Evolutionary conservation across 2,888 invertebrate species (phyloP).

Genomic region (Archips xylosteana): DNA sequence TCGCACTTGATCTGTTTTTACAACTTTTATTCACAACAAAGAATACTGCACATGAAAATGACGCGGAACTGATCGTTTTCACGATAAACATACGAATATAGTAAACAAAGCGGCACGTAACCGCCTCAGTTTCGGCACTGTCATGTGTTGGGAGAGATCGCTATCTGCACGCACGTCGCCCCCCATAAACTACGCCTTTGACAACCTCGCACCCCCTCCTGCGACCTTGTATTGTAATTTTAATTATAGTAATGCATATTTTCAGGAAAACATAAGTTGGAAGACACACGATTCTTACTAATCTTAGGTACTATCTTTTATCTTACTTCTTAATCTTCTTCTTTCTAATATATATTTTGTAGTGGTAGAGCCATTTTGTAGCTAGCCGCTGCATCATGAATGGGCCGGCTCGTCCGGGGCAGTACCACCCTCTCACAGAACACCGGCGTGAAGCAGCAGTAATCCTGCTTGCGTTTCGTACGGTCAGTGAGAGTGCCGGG

Average conservation of each 20-base stretch:
- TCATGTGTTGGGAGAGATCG: conserved; percentile 19
- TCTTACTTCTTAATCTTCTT: too few relatives aligned
- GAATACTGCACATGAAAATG: not conserved
- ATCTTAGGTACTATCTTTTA: too few relatives aligned
- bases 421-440: too few relatives aligned
- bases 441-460: too few relatives aligned
- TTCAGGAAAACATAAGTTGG: not conserved
- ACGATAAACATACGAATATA: not conserved
- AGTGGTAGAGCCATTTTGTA: too few relatives aligned
- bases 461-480: too few relatives aligned
- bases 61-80: not conserved
- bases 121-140: conserved; percentile 19
- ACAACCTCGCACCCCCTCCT: conserved; percentile 39
- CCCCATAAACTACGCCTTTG: conserved; percentile 47
- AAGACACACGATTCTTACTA: not conserved
- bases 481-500: too few relatives aligned
- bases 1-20: not conserved
- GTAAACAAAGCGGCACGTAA: conserved; percentile 12
- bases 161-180: conserved; percentile 47
- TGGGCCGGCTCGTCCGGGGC: too few relatives aligned
- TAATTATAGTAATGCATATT: not conserved
- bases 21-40: not conserved
- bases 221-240: conserved; percentile 3
- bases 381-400: too few relatives aligned
- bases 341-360: too few relatives aligned